A percentile compares a stretch with the other conserved stretches of the same genome.
Evolutionary conservation across 2,888 invertebrate species (phyloP).

Genomic region (Thymelicus sylvestris): DNA sequence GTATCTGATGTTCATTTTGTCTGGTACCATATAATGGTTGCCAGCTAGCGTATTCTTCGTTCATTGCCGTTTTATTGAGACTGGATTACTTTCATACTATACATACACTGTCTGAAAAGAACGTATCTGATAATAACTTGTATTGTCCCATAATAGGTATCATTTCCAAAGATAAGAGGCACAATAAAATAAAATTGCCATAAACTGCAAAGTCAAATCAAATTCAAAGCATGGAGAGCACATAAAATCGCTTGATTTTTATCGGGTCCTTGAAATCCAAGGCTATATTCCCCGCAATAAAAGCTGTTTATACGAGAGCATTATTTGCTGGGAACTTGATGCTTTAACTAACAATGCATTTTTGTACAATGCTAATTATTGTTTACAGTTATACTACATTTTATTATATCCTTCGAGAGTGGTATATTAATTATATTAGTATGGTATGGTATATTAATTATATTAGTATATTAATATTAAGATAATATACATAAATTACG

Average conservation of each 20-base stretch:
- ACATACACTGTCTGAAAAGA: constrained; percentile 8
- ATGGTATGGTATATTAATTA: too few relatives aligned
- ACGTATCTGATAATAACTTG: constrained; percentile 29
- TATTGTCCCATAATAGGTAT: constrained; percentile 30
- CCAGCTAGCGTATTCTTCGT: constrained; percentile 12
- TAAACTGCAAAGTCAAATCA: constrained; percentile 38
- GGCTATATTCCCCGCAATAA: constrained; percentile 35
- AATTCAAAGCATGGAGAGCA: constrained; percentile 37
- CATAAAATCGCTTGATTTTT: constrained; percentile 36
- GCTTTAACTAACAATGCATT: neutral
- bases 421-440: too few relatives aligned
- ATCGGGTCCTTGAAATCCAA: constrained; percentile 36
- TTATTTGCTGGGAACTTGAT: constrained; percentile 14
- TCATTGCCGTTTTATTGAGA: constrained; percentile 30
- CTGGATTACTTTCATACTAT: constrained; percentile 12
- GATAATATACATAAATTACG: too few relatives aligned
- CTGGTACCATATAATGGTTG: constrained; percentile 9
- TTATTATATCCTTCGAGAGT: too few relatives aligned
- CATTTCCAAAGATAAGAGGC: constrained; percentile 34
- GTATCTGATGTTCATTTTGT: constrained; percentile 12
- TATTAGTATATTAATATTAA: too few relatives aligned
- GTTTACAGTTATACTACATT: neutral
- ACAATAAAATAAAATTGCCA: constrained; percentile 38
- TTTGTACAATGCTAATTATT: neutral
- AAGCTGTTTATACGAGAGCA: constrained; percentile 31